Base-by-base conservation (phyloP, 2,797 vertebrate genomes). In the Gymnocypris eckloni region DNA sequence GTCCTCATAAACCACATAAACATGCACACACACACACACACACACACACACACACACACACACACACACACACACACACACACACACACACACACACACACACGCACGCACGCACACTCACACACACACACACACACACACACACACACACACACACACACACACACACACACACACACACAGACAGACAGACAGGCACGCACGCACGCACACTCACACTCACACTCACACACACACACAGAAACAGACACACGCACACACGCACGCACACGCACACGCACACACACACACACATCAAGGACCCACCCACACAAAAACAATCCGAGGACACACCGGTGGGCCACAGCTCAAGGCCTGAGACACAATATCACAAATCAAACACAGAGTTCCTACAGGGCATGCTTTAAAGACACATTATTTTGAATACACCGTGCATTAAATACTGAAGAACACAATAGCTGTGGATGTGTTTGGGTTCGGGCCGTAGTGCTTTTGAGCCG, bases 311-410 rank as follows among this genome's bases (percentile, higher is more conserved):
- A 43, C 52, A 66, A 67, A n/a, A 25, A 33, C 72, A 59, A 33
- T 83, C 79, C 86, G 88, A 85, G 71, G 85, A 80, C 50, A 39
- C 78, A 82, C 28, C 2, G 20, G 90, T 89, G 92, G 89, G 87
- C 89, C 90, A 92, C 88, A 87, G 83, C 79, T 83, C 87, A 87
- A 85, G 67, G 22, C 2, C 72, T 69, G 73, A 73, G 25, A 89
- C 84, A 84, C 54, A 5, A 33, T 54, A 79, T 84, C 45, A 28
- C 61, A 41, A 84, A 50, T 41, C 43, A 33, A 71, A 75, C 28
- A 78, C 37, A 37, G 18, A 75, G 43, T 16, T 37, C 45, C 22
- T 48, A 64, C 11, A 33, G 52, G 13, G 0, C 9, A 52, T 0
- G 13, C 18, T 20, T 69, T 41, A 69, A 50, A 33, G 0, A 12